Evolutionary conservation across 2,888 invertebrate genomes (phyloP).

Genomic region (Ecliptopera silaceata): DNA sequence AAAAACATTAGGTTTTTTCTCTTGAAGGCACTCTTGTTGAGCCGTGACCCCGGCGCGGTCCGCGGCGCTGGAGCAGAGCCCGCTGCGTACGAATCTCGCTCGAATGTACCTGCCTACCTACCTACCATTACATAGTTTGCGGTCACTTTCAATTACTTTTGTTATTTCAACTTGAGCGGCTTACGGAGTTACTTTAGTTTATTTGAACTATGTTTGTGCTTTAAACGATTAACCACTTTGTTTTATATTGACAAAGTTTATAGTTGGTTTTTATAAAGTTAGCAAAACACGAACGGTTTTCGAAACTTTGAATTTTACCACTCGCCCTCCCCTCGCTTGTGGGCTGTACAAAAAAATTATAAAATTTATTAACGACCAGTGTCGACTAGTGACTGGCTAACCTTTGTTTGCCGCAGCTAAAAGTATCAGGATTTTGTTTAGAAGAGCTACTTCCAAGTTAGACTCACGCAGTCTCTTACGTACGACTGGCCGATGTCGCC

Average conservation of each 20-base stretch:
- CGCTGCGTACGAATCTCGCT: not conserved
- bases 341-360: too few species aligned
- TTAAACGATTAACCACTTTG: not conserved
- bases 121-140: conserved; percentile 4
- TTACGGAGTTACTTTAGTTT: not conserved
- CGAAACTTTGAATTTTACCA: not conserved
- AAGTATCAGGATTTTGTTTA: too few species aligned
- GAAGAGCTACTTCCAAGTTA: too few species aligned
- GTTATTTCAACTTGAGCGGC: not conserved
- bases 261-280: not conserved
- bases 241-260: conserved; percentile 9
- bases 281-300: not conserved
- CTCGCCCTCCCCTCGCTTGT: not conserved
- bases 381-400: too few species aligned
- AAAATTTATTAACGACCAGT: too few species aligned
- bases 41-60: too few species aligned
- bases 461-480: too few species aligned
- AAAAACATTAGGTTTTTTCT: too few species aligned
- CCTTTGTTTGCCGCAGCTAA: too few species aligned
- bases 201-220: not conserved
- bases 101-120: conserved; percentile 3
- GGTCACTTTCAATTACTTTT: conserved; percentile 18
- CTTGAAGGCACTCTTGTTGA: too few species aligned
- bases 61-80: too few species aligned
- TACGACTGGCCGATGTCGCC: not conserved